Evolutionary conservation across 2,888 invertebrate species (phyloP).

Genomic region (Colletes collaris): DNA sequence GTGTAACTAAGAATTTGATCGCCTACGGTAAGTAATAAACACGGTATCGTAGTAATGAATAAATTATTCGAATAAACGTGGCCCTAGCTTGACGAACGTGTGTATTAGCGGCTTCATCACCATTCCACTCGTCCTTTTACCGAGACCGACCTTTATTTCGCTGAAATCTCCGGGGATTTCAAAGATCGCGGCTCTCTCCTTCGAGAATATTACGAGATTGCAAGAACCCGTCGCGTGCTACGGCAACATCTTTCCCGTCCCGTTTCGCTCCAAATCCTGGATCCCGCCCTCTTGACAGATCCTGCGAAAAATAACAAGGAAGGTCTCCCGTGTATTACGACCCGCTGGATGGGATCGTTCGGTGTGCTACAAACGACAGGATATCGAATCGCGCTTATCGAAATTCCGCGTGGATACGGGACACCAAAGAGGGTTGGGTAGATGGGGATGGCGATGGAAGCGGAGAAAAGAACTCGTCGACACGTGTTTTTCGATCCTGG

Average conservation of each 20-base stretch:
- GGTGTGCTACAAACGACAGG: conserved; percentile 44
- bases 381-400: conserved; percentile 62
- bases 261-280: too few relatives aligned
- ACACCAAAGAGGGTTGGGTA: neutral
- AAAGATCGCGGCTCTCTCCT: conserved; percentile 70
- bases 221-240: conserved; percentile 54
- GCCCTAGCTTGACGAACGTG: neutral
- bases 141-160: conserved; percentile 75
- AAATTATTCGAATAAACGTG: too few relatives aligned
- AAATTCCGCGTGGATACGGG: conserved; percentile 50
- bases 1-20: too few relatives aligned
- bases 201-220: conserved; percentile 79
- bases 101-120: conserved; percentile 45
- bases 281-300: conserved; percentile 41
- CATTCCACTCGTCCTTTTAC: conserved; percentile 53
- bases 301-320: conserved; percentile 62
- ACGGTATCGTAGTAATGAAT: too few relatives aligned
- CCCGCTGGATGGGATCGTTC: conserved; percentile 46
- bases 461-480: conserved; percentile 11
- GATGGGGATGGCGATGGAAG: neutral
- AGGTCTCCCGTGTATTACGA: conserved; percentile 58
- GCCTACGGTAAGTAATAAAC: too few relatives aligned
- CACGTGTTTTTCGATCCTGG: conserved; percentile 28
- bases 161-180: conserved; percentile 77
- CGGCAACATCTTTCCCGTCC: conserved; percentile 41